These are phyloP conservation scores for Prionace glauca DNA, from an alignment of 2,797 vertebrate genomes.

Conservation along the genomic window DNA sequence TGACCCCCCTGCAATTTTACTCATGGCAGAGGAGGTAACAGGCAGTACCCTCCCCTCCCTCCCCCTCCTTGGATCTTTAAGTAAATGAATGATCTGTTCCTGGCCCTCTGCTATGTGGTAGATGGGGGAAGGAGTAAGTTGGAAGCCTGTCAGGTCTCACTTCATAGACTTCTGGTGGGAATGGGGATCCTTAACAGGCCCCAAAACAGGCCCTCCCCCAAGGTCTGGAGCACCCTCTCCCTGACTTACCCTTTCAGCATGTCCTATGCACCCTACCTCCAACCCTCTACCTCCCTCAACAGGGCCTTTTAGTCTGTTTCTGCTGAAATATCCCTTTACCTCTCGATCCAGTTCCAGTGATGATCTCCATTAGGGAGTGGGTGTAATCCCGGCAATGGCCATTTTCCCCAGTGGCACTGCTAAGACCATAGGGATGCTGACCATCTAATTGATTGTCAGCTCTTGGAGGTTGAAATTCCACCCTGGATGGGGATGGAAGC, in stretches of 20 bases:
- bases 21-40: neutral
- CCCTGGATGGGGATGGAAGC: neutral
- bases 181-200: too few relatives aligned
- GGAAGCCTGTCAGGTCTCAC: too few relatives aligned
- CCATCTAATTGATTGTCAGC: neutral
- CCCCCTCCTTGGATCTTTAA: neutral
- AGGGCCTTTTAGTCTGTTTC: too few relatives aligned
- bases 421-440: neutral
- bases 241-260: too few relatives aligned
- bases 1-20: neutral
- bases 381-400: neutral
- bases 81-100: neutral
- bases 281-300: neutral
- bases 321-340: neutral
- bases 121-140: too few relatives aligned
- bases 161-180: too few relatives aligned
- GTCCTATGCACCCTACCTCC: too few relatives aligned
- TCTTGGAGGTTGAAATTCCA: neutral
- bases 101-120: neutral
- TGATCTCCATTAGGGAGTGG: neutral
- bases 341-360: neutral
- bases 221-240: too few relatives aligned
- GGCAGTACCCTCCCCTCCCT: too few relatives aligned
- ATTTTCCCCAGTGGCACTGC: neutral
- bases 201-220: too few relatives aligned